Evolutionary conservation across 2,888 invertebrate species (phyloP), one percentile per base, ranked within the genome.

Genomic region (Acanthococcus lagerstroemiae): DNA sequence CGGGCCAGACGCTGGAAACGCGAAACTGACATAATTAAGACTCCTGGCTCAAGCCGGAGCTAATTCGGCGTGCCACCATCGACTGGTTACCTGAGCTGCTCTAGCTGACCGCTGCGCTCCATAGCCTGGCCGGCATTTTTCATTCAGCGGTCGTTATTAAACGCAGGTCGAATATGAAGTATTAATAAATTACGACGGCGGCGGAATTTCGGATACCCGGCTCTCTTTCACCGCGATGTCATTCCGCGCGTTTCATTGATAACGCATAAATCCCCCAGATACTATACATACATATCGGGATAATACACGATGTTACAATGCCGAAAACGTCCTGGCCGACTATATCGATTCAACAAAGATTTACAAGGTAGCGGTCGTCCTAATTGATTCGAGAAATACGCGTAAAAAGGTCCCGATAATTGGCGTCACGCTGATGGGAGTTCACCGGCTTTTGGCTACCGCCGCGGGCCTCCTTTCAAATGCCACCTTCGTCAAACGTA

Each of bases 381-480:
- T 63, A 63, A 63, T 63, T 63, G 63, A 63, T 63, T 63, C 52
- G 63, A 52, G 52, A 63, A 54, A 63, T 52, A 24, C 52, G 50
- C 50, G 63, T 63, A 63, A 54, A 63, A 63, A 44, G 63, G 27
- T 37, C n/a, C 25, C 55, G n/a, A 66, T 66, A 66, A 66, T 66
- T 66, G 66, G 66, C 66, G 56, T 66, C 66, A 66, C 56, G 66
- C 66, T 66, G 66, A 57, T 66, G 66, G 56, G 66, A 66, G 63
- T 63, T 63, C 54, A 54, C 63, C 63, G 37, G 63, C 63, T 63
- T 54, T 63, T 63, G 63, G 63, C 63, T 63, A 63, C 63, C 37
- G 54, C 63, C 63, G 63, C 54, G 44, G 63, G 52, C 52, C 25
- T 17, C 54, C 17, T 54, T 63, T 63, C 63, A 63, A 63, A 54